A percentile compares a stretch with the other conserved stretches of the same genome.
Conservation (phyloP, 1,140 invertebrate species). For the Watersipora subatra region DNA sequence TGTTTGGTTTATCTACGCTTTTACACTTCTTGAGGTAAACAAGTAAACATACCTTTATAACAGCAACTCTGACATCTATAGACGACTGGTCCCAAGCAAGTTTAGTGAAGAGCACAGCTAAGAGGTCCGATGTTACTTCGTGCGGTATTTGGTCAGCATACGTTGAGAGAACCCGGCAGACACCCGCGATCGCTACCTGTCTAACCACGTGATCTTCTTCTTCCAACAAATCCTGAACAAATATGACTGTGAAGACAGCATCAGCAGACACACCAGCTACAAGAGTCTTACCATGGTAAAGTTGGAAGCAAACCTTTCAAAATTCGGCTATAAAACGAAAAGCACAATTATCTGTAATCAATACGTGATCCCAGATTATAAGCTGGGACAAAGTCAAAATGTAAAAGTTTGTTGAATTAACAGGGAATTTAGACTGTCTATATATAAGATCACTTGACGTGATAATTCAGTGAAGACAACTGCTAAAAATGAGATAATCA, state of each 20-base stretch:
- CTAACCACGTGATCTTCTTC: conserved; percentile 32
- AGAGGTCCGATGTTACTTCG: conserved; percentile 24
- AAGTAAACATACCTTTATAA: conserved; percentile 31
- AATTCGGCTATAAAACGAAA: not conserved
- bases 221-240: conserved; percentile 24
- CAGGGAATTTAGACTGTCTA: too few species aligned
- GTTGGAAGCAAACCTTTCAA: not conserved
- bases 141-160: conserved; percentile 37
- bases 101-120: conserved; percentile 29
- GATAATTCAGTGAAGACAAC: too few species aligned
- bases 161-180: conserved; percentile 27
- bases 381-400: too few species aligned
- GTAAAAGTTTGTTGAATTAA: too few species aligned
- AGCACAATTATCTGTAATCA: not conserved
- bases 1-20: too few species aligned
- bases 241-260: not conserved
- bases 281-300: not conserved
- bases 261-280: not conserved
- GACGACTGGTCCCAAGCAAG: conserved; percentile 30
- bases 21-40: too few species aligned
- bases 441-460: too few species aligned
- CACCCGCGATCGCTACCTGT: conserved; percentile 24
- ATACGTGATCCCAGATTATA: not conserved
- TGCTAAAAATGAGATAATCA: too few species aligned
- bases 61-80: conserved; percentile 33